These are phyloP conservation scores for Halcyon malimbica DNA, from an alignment of 2,113 vertebrate genomes.

Conservation along the genomic window DNA sequence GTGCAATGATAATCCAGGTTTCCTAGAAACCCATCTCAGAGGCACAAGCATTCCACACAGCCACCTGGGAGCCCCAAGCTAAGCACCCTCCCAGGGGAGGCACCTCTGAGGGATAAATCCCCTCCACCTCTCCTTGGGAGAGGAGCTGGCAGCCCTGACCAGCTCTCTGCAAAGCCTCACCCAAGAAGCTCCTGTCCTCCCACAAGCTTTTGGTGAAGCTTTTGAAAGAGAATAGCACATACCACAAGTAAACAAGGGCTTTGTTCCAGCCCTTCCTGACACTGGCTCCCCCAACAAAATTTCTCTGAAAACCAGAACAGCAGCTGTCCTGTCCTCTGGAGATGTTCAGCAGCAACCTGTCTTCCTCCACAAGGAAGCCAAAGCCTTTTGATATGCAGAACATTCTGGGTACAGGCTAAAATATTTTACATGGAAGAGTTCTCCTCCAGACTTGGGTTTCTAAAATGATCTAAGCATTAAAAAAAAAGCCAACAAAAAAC, in stretches of 20 bases:
- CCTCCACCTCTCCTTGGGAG: accelerated
- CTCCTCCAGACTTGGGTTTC: not conserved
- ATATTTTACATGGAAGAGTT: not conserved
- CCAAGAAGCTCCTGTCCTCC: not conserved
- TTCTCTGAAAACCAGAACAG: not conserved
- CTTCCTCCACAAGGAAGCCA: not conserved
- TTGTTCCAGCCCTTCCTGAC: not conserved
- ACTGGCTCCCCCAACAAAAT: not conserved
- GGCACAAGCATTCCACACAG: accelerated
- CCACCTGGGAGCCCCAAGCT: accelerated
- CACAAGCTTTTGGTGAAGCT: not conserved
- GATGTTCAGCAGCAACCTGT: not conserved
- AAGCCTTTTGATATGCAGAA: not conserved
- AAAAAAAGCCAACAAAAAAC: not conserved
- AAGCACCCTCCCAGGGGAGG: accelerated
- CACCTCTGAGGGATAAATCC: accelerated
- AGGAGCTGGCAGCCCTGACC: not conserved
- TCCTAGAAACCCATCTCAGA: not conserved
- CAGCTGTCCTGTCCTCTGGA: not conserved
- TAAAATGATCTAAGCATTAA: not conserved
- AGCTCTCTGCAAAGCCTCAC: not conserved
- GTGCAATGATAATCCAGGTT: not conserved
- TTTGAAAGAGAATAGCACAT: not conserved
- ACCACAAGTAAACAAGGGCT: not conserved
- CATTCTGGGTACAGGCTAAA: not conserved